Evolutionary conservation across 2,113 vertebrate genomes (phyloP), one percentile per base, ranked within the genome.

Genomic region (Phaetusa simplex): DNA sequence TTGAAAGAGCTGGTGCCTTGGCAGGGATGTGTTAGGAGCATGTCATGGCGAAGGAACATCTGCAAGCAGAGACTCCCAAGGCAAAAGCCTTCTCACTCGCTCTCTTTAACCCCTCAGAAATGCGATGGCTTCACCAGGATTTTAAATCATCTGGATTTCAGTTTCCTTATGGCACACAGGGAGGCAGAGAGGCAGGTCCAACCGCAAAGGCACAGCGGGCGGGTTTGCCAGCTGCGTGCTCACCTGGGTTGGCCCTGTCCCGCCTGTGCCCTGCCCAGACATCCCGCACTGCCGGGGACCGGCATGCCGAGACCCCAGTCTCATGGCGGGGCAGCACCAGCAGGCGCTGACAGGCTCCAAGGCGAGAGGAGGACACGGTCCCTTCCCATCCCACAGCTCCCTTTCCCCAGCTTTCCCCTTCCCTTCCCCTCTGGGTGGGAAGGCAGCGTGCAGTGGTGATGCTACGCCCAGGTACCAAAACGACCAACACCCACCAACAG

Each of bases 121-220:
- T 2, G 9, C 32, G 64, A 14, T 3, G 8, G 42, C 11, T 72
- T 69, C 19, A 62, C 17, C 30, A 24, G 47, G 47, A 1, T 10
- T 45, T 45, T 45, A 45, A 45, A 23, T 13, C 19, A 14, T 3
- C 45, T 58, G 45, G 32, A 52, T 62, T 72, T 77, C 4, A 7
- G 20, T 67, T 61, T 71, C 29, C 50, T 23, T 1, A 2, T 0
- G 5, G 40, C n/a, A 24, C 3, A 2, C 34, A n/a, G 21, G 66
- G 50, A 86, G 72, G n/a, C 81, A 79, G 71, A 77, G 84, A 53
- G 43, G 80, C 74, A 7, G 14, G 18, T 12, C 26, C 1, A 0
- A 2, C 17, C 53, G 9, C 0, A 1, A 15, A 14, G 77, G 59
- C 65, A 19, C 43, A n/a, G 53, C 2, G 3, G 64, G 65, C 34